Evolutionary conservation across 2,113 vertebrate species (phyloP).

Genomic region (Tinamus guttatus): DNA sequence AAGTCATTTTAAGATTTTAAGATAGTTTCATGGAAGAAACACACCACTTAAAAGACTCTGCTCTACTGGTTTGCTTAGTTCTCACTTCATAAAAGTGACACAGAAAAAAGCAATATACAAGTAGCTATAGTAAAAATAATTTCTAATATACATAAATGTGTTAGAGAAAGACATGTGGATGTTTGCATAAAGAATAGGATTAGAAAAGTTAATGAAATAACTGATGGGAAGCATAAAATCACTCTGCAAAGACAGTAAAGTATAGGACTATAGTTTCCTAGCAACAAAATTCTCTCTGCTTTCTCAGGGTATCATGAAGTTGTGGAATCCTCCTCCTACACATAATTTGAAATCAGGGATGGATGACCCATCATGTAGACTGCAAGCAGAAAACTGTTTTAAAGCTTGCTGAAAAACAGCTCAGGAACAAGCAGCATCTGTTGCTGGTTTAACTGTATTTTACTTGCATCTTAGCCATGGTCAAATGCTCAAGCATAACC

Average conservation of each 20-base stretch:
- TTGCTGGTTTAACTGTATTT: background rate
- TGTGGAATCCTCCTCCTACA: conserved; percentile 60
- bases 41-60: background rate
- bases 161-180: background rate
- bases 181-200: background rate
- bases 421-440: background rate
- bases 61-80: background rate
- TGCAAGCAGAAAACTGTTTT: background rate
- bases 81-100: background rate
- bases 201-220: background rate
- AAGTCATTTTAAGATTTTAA: background rate
- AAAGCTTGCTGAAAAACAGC: background rate
- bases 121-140: background rate
- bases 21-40: background rate
- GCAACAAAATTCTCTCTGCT: conserved; percentile 74
- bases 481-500: background rate
- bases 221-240: conserved; percentile 34
- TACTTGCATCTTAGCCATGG: background rate
- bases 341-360: conserved; percentile 64
- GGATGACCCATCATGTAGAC: conserved; percentile 37
- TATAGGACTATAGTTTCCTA: conserved; percentile 72
- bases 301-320: conserved; percentile 61
- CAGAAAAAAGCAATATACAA: background rate
- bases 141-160: background rate
- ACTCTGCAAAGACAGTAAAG: conserved; percentile 29